Evolutionary conservation across 2,888 invertebrate species (phyloP).

Genomic region (Kuschelorhynchus macadamiae): DNA sequence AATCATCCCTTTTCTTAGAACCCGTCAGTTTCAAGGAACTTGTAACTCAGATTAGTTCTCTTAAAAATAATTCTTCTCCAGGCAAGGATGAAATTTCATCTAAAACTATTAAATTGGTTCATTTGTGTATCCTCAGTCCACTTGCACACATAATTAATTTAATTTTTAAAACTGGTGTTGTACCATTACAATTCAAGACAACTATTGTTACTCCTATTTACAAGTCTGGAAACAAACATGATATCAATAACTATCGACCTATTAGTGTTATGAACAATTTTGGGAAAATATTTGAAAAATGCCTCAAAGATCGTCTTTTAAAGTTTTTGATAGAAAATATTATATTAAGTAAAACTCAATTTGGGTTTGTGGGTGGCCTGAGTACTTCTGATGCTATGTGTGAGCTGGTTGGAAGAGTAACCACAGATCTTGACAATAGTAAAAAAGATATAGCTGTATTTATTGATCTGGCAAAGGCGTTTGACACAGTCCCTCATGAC

Average conservation of each 20-base stretch:
- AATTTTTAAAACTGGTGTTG: not conserved
- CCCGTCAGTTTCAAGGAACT: too few relatives aligned
- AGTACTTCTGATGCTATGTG: too few relatives aligned
- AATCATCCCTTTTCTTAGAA: too few relatives aligned
- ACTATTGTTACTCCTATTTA: not conserved
- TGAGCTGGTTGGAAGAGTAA: not conserved
- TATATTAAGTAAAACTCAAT: not conserved
- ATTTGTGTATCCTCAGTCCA: not conserved
- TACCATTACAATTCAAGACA: not conserved
- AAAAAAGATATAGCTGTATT: too few relatives aligned
- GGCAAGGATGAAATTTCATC: not conserved
- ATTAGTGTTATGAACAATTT: too few relatives aligned
- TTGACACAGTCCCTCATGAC: not conserved
- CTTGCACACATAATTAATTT: not conserved
- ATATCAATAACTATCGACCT: not conserved
- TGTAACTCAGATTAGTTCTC: too few relatives aligned
- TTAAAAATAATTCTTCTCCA: too few relatives aligned
- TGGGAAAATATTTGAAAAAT: too few relatives aligned
- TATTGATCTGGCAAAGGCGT: not conserved
- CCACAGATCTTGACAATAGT: not conserved
- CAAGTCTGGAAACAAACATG: too few relatives aligned
- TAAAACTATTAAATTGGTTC: not conserved
- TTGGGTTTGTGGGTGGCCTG: not conserved
- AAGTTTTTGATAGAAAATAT: not conserved
- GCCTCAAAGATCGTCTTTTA: too few relatives aligned